These are phyloP conservation scores for Mesitornis unicolor DNA, from an alignment of 2,113 vertebrate species.

Conservation along the genomic window DNA sequence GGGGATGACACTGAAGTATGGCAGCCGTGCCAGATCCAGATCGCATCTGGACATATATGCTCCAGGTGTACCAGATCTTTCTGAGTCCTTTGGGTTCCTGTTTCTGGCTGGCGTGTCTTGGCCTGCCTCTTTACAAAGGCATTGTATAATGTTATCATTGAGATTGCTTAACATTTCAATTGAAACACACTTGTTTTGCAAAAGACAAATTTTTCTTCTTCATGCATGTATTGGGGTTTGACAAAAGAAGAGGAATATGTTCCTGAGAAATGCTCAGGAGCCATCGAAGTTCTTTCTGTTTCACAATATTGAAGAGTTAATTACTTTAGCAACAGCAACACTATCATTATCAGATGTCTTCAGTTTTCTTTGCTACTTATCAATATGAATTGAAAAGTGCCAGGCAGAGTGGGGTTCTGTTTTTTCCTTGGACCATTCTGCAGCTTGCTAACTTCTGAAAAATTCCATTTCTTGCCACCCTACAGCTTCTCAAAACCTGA, in stretches of 20 bases:
- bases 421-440: background rate
- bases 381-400: background rate
- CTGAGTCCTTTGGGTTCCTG: background rate
- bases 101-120: background rate
- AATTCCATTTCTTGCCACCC: background rate
- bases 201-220: background rate
- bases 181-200: background rate
- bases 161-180: background rate
- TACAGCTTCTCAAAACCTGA: background rate
- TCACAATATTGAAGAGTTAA: background rate
- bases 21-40: background rate
- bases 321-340: background rate
- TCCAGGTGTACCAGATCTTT: background rate
- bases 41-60: too few species aligned
- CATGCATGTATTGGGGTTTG: background rate
- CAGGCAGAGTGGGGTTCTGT: background rate
- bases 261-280: background rate
- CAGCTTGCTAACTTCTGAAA: background rate
- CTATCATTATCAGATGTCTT: background rate
- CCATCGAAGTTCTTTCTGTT: background rate
- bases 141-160: rapidly evolving
- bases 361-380: background rate
- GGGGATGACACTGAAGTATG: background rate
- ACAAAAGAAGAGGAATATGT: background rate
- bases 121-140: background rate